Evolutionary conservation across 2,888 invertebrate genomes (phyloP), one percentile per base, ranked within the genome.

Genomic region (Azorinus chamasolen): DNA sequence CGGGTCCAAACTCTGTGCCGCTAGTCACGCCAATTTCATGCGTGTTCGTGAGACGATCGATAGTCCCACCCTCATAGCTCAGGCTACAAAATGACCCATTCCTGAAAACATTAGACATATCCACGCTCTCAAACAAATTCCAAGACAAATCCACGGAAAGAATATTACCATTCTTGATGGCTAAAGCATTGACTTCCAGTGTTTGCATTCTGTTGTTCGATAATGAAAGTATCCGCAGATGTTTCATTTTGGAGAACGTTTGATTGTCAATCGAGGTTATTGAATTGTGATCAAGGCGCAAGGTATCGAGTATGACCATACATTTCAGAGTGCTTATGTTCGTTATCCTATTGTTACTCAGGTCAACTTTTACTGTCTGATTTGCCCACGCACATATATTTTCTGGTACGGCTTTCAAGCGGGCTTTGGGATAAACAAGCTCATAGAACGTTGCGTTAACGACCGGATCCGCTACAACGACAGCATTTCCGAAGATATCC

Each of bases 21-120:
- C 32, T 8, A 18, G 45, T 32, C 45, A 46, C 32, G n/a, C 1
- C 24, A 4, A 59, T 18, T 12, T 46, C 25, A 18, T 46, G 18
- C 4, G 20, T 18, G 20, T 59, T 59, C 27, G 59, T 59, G 16
- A 59, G 25, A 18, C 10, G 32, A 18, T 46, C 43, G 12, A 76
- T 20, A 20, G 54, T 37, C 5, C 65, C 32, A n/a, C 54, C 54
- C n/a, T 58, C 59, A 53, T 27, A 70, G 16, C 32, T 58, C 16
- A 75, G 14, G 14, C 55, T 45, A 25, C 75, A 75, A 27, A 76
- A 65, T n/a, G 55, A 20, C 1, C 70, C 70, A 24, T 59, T 50
- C 6, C 59, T 39, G 12, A 70, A 27, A 10, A 70, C 20, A 45
- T 76, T 76, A 6, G 75, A 65, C 0, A 65, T 41, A 25, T 76